Evolutionary conservation across 2,888 invertebrate genomes (phyloP).

Genomic region (Polydrusus tereticollis): DNA sequence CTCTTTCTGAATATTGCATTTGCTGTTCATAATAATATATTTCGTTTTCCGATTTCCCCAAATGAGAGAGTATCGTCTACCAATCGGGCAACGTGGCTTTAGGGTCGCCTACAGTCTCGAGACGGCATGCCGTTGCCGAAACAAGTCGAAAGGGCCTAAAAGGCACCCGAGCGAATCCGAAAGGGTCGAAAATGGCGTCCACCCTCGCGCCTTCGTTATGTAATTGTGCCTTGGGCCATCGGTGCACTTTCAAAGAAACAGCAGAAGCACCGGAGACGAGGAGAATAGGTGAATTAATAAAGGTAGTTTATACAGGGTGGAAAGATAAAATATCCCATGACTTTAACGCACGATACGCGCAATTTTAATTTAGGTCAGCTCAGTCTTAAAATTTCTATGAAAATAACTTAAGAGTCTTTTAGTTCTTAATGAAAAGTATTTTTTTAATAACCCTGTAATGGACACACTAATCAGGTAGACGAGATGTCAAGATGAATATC

Average conservation of each 20-base stretch:
- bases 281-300: not conserved
- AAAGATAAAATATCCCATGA: no score
- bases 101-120: not conserved
- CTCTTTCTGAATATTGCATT: no score
- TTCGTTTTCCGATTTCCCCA: not conserved
- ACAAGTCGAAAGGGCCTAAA: not conserved
- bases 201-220: conserved; percentile 4
- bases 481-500: no score
- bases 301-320: not conserved
- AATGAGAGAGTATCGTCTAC: not conserved
- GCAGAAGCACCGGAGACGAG: not conserved
- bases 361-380: no score
- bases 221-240: conserved; percentile 3
- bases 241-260: not conserved
- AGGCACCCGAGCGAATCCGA: conserved; percentile 6
- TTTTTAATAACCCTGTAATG: no score
- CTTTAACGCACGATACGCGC: no score
- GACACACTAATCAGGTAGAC: no score
- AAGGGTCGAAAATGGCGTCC: conserved; percentile 25
- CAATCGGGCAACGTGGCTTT: not conserved
- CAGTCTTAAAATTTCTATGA: no score
- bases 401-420: no score
- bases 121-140: conserved; percentile 3
- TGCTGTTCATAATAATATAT: no score
- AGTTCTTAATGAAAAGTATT: no score